Evolutionary conservation across 2,888 invertebrate genomes (phyloP), one percentile per base, ranked within the genome.

Genomic region (Stenolophus ochropezus): DNA sequence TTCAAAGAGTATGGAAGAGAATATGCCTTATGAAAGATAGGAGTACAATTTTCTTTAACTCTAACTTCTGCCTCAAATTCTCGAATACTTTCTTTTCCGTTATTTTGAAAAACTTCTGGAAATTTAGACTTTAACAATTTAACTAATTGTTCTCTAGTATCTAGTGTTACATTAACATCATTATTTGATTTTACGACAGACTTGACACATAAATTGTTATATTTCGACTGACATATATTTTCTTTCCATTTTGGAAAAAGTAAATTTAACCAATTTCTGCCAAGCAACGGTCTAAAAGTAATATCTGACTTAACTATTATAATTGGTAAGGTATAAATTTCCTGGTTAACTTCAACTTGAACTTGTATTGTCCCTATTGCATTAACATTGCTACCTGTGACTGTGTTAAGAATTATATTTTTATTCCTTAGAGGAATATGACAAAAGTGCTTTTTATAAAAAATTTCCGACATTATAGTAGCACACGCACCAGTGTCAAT

Each of bases 111-210:
- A n/a, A n/a, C n/a, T 84, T 0, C 84, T 82, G 71, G 83, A 85
- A 65, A 81, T 83, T 78, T 84, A 85, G 18, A 84, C n/a, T n/a
- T n/a, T n/a, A 78, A 6, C 83, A 83, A 1, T 33, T 5, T 8
- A 1, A 33, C 6, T 33, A 33, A 33, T 8, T 33, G n/a, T n/a
- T n/a, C n/a, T n/a, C n/a, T n/a, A n/a, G n/a, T n/a, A n/a, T n/a
- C n/a, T n/a, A n/a, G n/a, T n/a, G n/a, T n/a, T n/a, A n/a, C n/a
- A n/a, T n/a, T n/a, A n/a, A n/a, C n/a, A n/a, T n/a, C n/a, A n/a
- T 49, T 49, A 4, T 49, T 4, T n/a, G n/a, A n/a, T n/a, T n/a
- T n/a, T n/a, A n/a, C n/a, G 4, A 8, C 4, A 33, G 8, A 33
- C 4, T 8, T 33, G 4, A 4, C 8, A 8, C 33, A 33, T 5